A percentile compares a stretch with the other conserved stretches of the same genome.
phyloP scores from a whole-genome alignment of 2,797 vertebrate species.

The Jordanella pulchra region DNA sequence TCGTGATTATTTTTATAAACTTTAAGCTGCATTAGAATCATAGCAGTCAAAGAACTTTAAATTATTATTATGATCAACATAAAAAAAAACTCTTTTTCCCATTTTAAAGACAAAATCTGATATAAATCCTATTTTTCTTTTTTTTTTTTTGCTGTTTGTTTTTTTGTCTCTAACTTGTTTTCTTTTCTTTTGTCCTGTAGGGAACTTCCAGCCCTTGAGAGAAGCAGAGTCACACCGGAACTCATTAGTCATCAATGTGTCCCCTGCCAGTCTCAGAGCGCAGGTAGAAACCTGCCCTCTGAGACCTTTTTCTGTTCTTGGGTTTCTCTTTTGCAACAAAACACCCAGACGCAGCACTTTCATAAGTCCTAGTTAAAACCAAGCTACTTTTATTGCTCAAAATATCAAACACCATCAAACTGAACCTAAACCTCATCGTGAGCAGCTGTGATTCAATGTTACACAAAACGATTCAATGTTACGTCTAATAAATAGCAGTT shows the following conservation, averaged over 20 bases:
- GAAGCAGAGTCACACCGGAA: not conserved
- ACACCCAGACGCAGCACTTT: not conserved
- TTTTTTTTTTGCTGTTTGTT: not conserved
- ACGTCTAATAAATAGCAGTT: too few species aligned
- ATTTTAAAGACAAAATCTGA: too few species aligned
- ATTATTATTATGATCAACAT: too few species aligned
- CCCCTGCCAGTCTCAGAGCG: not conserved
- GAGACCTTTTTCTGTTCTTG: not conserved
- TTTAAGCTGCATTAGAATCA: not conserved
- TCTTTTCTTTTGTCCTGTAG: constrained; percentile 4
- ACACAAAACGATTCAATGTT: not conserved
- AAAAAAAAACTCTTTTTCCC: too few species aligned
- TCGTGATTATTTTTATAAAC: not conserved
- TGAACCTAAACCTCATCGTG: not conserved
- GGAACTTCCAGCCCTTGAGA: not conserved
- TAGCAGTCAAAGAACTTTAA: not conserved
- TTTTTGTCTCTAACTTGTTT: not conserved
- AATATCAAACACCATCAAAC: not conserved
- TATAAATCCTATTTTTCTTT: not conserved
- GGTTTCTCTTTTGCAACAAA: constrained; percentile 8
- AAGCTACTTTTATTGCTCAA: not conserved
- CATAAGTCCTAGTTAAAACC: not conserved
- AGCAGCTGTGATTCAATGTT: not conserved
- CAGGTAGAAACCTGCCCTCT: not conserved
- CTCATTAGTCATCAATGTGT: not conserved